Evolutionary conservation across 2,888 invertebrate genomes (phyloP).

Genomic region (Sipunculus nudus): DNA sequence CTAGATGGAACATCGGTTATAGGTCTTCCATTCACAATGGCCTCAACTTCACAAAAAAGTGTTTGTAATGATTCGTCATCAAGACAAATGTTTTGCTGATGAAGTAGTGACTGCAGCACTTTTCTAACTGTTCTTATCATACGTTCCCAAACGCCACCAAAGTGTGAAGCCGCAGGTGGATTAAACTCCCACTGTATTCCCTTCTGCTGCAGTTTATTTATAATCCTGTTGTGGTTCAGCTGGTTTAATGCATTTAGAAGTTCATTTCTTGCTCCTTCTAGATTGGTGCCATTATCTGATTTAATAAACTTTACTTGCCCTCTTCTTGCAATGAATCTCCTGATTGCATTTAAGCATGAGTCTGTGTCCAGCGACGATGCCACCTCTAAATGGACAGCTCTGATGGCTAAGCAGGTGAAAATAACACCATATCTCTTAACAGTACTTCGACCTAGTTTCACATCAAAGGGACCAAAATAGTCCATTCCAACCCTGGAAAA

Average conservation of each 20-base stretch:
- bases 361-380: not conserved
- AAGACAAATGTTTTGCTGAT: not conserved
- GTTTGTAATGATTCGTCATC: not conserved
- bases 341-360: constrained; percentile 2
- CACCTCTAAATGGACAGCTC: constrained; percentile 5
- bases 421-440: not conserved
- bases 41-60: constrained; percentile 3
- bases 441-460: not conserved
- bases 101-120: not conserved
- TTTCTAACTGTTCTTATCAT: constrained; percentile 3
- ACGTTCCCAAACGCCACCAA: constrained; percentile 4
- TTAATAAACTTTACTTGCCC: not conserved
- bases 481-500: not conserved
- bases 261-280: not conserved
- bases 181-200: constrained; percentile 2
- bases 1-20: not conserved
- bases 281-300: constrained; percentile 7
- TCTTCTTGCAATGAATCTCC: constrained; percentile 7
- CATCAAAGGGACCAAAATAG: constrained; percentile 1
- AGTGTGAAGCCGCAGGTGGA: constrained; percentile 3
- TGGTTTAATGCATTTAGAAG: not conserved
- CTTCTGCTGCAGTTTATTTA: not conserved
- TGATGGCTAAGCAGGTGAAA: not conserved
- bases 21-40: not conserved
- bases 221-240: not conserved